Base-by-base conservation (phyloP, 2,888 invertebrate species). In the Eupithecia subfuscata region DNA sequence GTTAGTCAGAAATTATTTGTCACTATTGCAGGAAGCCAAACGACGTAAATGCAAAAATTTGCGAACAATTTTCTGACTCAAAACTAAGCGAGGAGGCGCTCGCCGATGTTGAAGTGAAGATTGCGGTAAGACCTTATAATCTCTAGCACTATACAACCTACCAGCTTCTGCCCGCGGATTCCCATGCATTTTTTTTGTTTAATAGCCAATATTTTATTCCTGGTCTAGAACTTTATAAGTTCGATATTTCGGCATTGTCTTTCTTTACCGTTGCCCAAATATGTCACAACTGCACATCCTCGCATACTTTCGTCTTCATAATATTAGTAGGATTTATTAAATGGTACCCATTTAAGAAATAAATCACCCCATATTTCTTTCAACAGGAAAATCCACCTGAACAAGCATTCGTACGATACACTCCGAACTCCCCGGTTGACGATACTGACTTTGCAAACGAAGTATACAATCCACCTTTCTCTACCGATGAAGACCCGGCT, bases 361-460 rank as follows among this genome's bases (percentile, higher is more conserved):
- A 52, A 52, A 52, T 52, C n/a, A 52, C 22, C n/a, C 11, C 3
- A 22, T 56, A 56, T 22, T 4, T n/a, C 48, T 22, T 56, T 56
- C 2, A n/a, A 56, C 82, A 95, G 91, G 89, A 96, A 72, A 96
- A 97, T 83, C 96, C 97, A 22, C 96, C 96, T 81, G 96, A 97
- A 85, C 94, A 97, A 85, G 98, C 98, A 45, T 97, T 97, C 83
- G 97, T 98, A 43, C 97, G 97, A 80, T 98, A 97, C 84, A 96
- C 96, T 11, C 98, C 98, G 18, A 95, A 96, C 73, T 90, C 92
- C 22, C 96, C 96, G 77, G 91, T 95, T 74, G 94, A 92, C 9
- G 96, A 97, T 85, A 95, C 96, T 4, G 96, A 97, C 81, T 98
- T 96, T 86, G 97, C 97, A n/a, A 97, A 97, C 85, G 97, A 97